Conservation (phyloP, 2,888 invertebrate genomes). For the Aspidapion aeneum region DNA sequence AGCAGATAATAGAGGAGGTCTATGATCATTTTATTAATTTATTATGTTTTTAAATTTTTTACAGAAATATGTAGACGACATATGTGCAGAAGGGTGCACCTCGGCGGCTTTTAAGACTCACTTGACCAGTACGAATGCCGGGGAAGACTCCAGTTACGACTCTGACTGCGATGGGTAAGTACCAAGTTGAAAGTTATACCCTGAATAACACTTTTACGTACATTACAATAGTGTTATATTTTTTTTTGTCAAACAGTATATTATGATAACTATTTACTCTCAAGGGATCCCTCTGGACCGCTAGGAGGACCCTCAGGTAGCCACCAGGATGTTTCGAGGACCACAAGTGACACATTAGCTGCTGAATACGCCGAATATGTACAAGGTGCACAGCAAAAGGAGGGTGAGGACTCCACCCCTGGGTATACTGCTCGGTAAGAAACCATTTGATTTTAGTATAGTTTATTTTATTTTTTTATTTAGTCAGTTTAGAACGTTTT, state of each 20-base stretch:
- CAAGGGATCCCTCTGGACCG: slow-evolving; percentile 1
- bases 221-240: too few relatives aligned
- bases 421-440: slow-evolving; percentile 45
- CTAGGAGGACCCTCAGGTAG: slow-evolving; percentile 45
- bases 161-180: slow-evolving; percentile 67
- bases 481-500: too few relatives aligned
- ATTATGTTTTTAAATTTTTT: too few relatives aligned
- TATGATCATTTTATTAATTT: too few relatives aligned
- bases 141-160: slow-evolving; percentile 84
- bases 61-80: slow-evolving; percentile 74
- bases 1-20: too few relatives aligned
- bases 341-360: slow-evolving; percentile 79
- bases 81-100: slow-evolving; percentile 53
- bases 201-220: too few relatives aligned
- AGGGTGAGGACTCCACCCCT: slow-evolving; percentile 35
- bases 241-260: too few relatives aligned
- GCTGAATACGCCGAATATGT: slow-evolving; percentile 85
- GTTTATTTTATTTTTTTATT: too few relatives aligned
- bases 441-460: background rate
- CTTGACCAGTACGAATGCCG: slow-evolving; percentile 40
- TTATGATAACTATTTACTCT: too few relatives aligned
- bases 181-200: too few relatives aligned
- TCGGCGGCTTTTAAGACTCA: slow-evolving; percentile 35
- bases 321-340: slow-evolving; percentile 77
- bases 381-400: slow-evolving; percentile 44